Base-by-base conservation (phyloP, 2,113 vertebrate species). In the Rhea americana region DNA sequence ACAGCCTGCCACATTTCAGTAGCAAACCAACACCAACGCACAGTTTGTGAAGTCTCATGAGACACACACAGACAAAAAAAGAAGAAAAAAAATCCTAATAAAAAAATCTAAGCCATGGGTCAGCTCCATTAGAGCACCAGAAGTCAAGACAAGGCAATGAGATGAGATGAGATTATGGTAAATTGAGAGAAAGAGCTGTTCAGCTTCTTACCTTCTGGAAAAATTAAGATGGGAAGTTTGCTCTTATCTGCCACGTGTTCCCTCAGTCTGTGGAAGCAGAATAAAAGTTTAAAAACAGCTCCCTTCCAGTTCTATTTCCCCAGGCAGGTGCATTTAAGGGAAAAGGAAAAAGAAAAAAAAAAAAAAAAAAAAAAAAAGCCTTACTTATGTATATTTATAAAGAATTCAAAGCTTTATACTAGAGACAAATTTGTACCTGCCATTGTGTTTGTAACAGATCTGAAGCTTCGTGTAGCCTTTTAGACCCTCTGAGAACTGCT, bases 191-290 rank as follows among this genome's bases (percentile, higher is more conserved):
- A 67, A 17, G 14, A 83, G 7, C 15, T 93, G 25, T 41, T 86
- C 35, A 67, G 35, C 32, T 56, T 94, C 98, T 98, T 97, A 99
- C 99, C 99, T 98, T 99, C 99, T 89, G 99, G 99, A 91, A 99
- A 99, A 87, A 99, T 99, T 91, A 99, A 96, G 91, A 99, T 99
- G 1, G 99, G 99, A 65, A 99, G 97, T 95, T 99, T 99, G 95
- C 96, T 98, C 97, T 97, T 98, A 78, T 98, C 98, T 4, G 98
- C 97, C 32, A 99, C 95, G 8, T 99, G 99, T 96, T 98, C 98
- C 94, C 79, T 98, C 43, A 99, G 96, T 90, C 99, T 99, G 98
- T 84, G 58, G 53, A 96, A 93, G 16, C 56, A 96, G 80, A 94
- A 96, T 28, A 1, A 87, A 96, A 67, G 24, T 20, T 87, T 87